Evolutionary conservation across 2,113 vertebrate genomes (phyloP).

Genomic region (Micronycteris hirsuta): DNA sequence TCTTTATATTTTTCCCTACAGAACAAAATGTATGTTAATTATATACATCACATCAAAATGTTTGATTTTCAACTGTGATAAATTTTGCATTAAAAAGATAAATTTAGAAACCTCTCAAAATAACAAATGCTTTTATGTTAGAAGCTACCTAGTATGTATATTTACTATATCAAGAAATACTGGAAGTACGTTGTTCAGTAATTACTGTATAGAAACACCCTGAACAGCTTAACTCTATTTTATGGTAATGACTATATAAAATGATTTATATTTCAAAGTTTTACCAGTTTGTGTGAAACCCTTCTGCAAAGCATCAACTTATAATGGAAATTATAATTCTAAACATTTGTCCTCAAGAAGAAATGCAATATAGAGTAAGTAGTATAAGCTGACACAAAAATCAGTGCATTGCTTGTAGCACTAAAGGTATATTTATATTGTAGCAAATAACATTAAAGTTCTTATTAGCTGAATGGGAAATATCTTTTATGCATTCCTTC

Average conservation of each 20-base stretch:
- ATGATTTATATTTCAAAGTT: neutral
- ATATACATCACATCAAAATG: neutral
- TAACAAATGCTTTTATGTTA: neutral
- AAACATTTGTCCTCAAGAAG: neutral
- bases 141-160: neutral
- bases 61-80: neutral
- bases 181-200: neutral
- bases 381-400: neutral
- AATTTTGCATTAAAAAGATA: neutral
- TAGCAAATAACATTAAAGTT: neutral
- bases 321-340: neutral
- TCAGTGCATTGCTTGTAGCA: neutral
- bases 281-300: neutral
- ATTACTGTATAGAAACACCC: neutral
- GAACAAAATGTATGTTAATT: neutral
- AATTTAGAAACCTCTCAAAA: neutral
- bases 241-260: neutral
- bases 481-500: neutral
- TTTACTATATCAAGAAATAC: neutral
- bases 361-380: neutral
- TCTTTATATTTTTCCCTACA: neutral
- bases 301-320: neutral
- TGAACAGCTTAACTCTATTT: neutral
- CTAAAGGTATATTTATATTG: neutral
- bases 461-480: neutral